Conservation (phyloP, 1,140 invertebrate genomes). For the Homalodisca vitripennis region DNA sequence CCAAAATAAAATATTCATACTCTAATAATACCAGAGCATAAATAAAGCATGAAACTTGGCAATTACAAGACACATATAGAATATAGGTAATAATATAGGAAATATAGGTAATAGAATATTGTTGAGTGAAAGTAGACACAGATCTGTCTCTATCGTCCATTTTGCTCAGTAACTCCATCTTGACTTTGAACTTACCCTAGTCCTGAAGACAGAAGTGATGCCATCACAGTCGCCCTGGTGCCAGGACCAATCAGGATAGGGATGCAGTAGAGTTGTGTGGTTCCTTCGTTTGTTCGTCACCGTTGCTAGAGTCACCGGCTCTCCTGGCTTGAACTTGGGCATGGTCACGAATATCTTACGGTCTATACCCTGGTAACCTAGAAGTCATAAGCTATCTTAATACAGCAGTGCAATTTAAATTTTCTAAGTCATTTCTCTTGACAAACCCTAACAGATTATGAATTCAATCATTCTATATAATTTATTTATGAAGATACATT, state of each 20-base stretch:
- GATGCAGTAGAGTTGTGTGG: conserved; percentile 36
- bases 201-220: conserved; percentile 42
- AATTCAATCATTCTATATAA: neutral
- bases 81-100: too few relatives aligned
- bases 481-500: neutral
- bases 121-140: too few relatives aligned
- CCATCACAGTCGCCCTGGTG: conserved; percentile 40
- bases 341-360: conserved; percentile 40
- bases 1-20: too few relatives aligned
- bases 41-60: too few relatives aligned
- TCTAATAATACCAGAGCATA: too few relatives aligned
- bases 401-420: neutral
- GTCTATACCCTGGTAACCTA: neutral
- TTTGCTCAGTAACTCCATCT: too few relatives aligned
- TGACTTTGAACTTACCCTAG: conserved; percentile 40
- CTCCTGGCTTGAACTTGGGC: conserved; percentile 40
- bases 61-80: too few relatives aligned
- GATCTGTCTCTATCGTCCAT: too few relatives aligned
- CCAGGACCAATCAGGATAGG: conserved; percentile 43
- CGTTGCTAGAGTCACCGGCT: conserved; percentile 41
- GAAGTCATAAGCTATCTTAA: too few relatives aligned
- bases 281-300: conserved; percentile 32
- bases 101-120: too few relatives aligned
- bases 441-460: neutral
- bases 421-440: neutral